phyloP scores from a whole-genome alignment of 1,140 invertebrate genomes.

The Lepidotrigona ventralis region DNA sequence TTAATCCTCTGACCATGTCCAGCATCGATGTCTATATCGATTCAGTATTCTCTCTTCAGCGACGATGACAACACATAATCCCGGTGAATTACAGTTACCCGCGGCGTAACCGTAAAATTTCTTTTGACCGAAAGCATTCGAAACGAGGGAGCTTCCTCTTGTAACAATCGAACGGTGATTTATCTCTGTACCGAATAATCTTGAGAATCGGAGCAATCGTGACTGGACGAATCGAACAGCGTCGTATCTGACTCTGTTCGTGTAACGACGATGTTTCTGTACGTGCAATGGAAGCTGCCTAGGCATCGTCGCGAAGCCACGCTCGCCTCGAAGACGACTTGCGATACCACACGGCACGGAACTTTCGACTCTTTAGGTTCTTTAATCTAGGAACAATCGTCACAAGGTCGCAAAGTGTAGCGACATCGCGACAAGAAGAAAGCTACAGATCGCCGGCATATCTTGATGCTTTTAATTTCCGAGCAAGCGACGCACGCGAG shows the following conservation, averaged over 20 bases:
- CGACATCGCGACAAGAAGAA: neutral
- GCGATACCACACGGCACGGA: neutral
- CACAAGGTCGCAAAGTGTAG: neutral
- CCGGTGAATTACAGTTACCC: conserved; percentile 23
- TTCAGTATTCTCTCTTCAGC: neutral
- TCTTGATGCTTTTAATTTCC: conserved; percentile 18
- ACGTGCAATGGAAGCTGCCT: neutral
- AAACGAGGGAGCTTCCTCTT: conserved; percentile 14
- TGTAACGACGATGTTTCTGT: neutral
- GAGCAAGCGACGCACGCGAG: conserved; percentile 26
- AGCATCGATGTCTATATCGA: neutral
- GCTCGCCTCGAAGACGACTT: neutral
- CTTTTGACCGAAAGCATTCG: neutral
- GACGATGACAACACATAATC: neutral
- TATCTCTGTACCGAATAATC: conserved; percentile 42
- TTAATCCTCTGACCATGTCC: neutral
- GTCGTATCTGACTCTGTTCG: neutral
- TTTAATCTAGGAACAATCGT: no score
- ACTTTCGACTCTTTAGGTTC: neutral
- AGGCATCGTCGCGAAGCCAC: neutral
- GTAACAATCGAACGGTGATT: conserved; percentile 24
- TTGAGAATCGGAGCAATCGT: conserved; percentile 50
- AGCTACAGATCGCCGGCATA: conserved; percentile 17
- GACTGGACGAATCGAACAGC: conserved; percentile 34
- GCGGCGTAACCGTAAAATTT: conserved; percentile 22